phyloP scores from a whole-genome alignment of 2,888 invertebrate genomes.

The Hipparchia semele region DNA sequence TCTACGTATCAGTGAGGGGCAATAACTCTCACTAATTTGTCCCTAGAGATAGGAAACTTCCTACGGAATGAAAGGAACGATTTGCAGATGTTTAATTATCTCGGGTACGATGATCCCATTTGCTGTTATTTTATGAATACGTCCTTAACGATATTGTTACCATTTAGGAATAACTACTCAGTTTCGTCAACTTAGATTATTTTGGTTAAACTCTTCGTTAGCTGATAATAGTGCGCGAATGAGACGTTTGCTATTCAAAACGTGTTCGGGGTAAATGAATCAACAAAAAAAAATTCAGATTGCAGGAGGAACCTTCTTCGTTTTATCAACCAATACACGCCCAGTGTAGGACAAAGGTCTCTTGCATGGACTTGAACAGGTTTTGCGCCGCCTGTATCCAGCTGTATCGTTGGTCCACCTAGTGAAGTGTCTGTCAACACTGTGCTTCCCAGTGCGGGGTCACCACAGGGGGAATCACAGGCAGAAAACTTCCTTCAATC shows the following conservation, averaged over 20 bases:
- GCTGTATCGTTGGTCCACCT: no score
- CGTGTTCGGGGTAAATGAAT: background rate
- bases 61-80: constrained; percentile 15
- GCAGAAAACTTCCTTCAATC: no score
- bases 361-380: no score
- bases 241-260: background rate
- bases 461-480: no score
- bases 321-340: no score
- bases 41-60: constrained; percentile 28
- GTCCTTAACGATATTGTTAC: background rate
- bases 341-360: no score
- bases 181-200: background rate
- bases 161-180: background rate
- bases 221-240: background rate
- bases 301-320: no score
- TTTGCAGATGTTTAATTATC: constrained; percentile 29
- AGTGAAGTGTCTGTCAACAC: no score
- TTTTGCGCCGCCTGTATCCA: no score
- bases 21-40: constrained; percentile 31
- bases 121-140: background rate
- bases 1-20: constrained; percentile 4
- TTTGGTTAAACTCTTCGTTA: background rate
- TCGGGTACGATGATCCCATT: constrained; percentile 10
- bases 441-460: no score
- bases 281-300: no score